phyloP scores from a whole-genome alignment of 2,888 invertebrate species.

The Ectemnius lituratus region DNA sequence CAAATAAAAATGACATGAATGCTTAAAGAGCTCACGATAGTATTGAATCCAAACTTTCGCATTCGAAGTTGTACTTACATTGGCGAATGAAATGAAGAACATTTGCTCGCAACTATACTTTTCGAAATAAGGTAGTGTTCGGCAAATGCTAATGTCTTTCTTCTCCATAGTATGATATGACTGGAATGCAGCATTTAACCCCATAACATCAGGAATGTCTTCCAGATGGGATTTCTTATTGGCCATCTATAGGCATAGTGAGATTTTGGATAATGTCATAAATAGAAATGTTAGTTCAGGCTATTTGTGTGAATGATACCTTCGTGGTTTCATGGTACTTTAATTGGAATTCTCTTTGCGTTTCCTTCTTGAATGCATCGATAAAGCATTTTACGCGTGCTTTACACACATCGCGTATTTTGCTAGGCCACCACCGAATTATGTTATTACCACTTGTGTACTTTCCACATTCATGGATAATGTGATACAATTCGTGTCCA shows the following conservation, averaged over 20 bases:
- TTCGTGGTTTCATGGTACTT: no score
- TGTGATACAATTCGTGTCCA: constrained; percentile 11
- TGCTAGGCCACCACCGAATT: not conserved
- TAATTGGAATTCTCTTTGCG: no score
- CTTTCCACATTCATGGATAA: not conserved
- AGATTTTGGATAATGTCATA: not conserved
- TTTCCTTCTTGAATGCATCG: no score
- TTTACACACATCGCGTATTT: not conserved
- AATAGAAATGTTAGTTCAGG: no score
- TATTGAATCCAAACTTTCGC: no score
- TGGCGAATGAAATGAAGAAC: constrained; percentile 12
- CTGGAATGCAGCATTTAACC: not conserved
- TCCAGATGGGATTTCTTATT: not conserved
- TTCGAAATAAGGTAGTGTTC: not conserved
- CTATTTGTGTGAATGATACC: no score
- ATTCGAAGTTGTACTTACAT: constrained; percentile 1
- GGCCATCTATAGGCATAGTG: not conserved
- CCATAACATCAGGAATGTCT: constrained; percentile 2
- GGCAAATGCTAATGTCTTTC: not conserved
- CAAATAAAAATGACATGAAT: no score
- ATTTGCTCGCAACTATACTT: not conserved
- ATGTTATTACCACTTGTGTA: no score
- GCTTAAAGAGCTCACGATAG: no score
- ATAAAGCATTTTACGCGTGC: not conserved
- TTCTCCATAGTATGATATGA: not conserved